Conservation (phyloP, 2,797 vertebrate species). For the Lutjanus campechanus region DNA sequence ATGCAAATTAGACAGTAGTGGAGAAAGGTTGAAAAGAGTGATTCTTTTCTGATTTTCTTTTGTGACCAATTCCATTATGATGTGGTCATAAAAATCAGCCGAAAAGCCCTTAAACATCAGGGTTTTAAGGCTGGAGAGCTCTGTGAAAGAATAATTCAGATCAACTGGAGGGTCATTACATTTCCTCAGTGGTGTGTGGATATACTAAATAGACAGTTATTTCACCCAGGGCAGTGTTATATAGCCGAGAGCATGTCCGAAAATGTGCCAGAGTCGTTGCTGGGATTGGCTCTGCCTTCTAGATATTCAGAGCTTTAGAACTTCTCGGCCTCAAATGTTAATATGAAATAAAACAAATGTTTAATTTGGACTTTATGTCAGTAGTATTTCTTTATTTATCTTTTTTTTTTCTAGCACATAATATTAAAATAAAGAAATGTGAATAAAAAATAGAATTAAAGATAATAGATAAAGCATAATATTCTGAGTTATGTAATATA, state of each 20-base stretch:
- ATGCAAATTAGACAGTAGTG: conserved; percentile 21
- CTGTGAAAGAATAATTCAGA: conserved; percentile 34
- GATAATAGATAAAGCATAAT: background rate
- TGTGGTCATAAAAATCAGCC: conserved; percentile 21
- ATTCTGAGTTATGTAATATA: background rate
- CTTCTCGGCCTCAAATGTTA: background rate
- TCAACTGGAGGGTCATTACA: conserved; percentile 51
- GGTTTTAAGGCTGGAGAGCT: conserved; percentile 23
- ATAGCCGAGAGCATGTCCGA: conserved; percentile 33
- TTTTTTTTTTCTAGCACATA: background rate
- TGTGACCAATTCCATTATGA: conserved; percentile 25
- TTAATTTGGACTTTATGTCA: background rate
- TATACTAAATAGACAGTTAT: conserved; percentile 39
- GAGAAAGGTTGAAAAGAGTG: background rate
- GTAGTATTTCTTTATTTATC: background rate
- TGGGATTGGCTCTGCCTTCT: conserved; percentile 11
- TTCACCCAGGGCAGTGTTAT: conserved; percentile 41
- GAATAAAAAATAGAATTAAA: background rate
- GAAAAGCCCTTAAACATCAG: conserved; percentile 25
- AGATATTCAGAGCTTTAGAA: background rate
- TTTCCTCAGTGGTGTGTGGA: conserved; percentile 46
- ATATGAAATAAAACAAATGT: background rate
- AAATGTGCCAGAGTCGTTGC: conserved; percentile 21
- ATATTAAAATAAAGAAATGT: background rate
- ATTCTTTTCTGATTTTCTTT: conserved; percentile 22